phyloP scores from a whole-genome alignment of 2,888 invertebrate genomes.

The Harpalus rubripes region DNA sequence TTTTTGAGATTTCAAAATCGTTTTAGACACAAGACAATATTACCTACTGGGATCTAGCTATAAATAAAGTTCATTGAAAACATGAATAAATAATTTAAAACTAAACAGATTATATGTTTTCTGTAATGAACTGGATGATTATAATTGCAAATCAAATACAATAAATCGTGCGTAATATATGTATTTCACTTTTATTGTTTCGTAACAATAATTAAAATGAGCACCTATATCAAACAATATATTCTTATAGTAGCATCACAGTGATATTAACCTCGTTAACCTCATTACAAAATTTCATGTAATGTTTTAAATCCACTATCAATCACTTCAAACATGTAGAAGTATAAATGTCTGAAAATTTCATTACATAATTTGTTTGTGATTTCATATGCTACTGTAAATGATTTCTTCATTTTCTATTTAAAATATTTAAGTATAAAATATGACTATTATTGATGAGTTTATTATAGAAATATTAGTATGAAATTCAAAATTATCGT shows the following conservation, averaged over 20 bases:
- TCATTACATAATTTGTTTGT: slow-evolving; percentile 3
- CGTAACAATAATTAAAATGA: neutral
- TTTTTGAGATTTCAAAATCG: no score
- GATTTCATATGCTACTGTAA: slow-evolving; percentile 26
- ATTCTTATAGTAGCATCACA: neutral
- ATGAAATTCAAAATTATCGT: slow-evolving; percentile 30
- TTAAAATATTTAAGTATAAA: slow-evolving; percentile 10
- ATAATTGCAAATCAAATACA: no score
- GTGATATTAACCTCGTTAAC: neutral
- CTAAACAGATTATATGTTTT: no score
- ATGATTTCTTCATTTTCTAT: slow-evolving; percentile 11
- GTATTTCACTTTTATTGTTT: no score
- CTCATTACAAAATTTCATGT: neutral
- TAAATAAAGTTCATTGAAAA: no score
- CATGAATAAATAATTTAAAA: no score
- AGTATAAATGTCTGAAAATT: slow-evolving; percentile 4
- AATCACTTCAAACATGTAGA: neutral
- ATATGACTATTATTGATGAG: slow-evolving; percentile 3
- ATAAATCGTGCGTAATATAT: no score
- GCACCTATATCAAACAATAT: neutral
- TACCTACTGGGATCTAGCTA: no score
- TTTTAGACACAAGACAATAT: no score
- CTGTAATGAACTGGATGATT: no score
- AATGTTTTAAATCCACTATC: neutral
- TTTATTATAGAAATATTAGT: slow-evolving; percentile 1